Base-by-base conservation (phyloP, 2,888 invertebrate genomes). In the Molorchus minor region DNA sequence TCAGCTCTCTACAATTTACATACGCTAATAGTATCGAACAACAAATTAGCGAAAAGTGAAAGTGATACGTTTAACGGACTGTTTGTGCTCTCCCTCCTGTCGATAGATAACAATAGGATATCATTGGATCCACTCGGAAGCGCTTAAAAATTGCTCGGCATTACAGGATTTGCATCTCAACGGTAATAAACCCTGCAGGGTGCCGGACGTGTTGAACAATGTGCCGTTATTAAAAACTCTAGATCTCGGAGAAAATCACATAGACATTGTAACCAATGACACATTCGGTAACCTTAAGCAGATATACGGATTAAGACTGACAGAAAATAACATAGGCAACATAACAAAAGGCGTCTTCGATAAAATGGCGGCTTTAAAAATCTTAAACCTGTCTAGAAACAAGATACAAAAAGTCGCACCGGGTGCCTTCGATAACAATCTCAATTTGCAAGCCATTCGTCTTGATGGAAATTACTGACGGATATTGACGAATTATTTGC, bases 181-280 rank as follows among this genome's bases (percentile, higher is more conserved):
- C 80, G 90, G 90, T 64, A 94, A 94, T 79, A 87, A 90, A 76
- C 83, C 93, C 58, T 85, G 86, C 68, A 85, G 87, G 76, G 89
- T 93, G 61, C 93, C 93, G 54, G 84, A 86, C 66, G 91, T 90
- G 41, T 81, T 93, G 46, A 86, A 85, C 75, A 88, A 88, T 77
- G 88, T 93, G 69, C 89, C 90, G 41, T 86, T 90, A 74, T 81
- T 95, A 59, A 89, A 90, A 79, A 90, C 90, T 15, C 82, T 96
- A 62, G 93, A 94, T 80, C 84, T 96, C 68, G 93, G 92, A 20
- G 92, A 93, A 81, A 96, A 95, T 81, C 87, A 90, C 75, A 91
- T 96, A 72, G 86, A 88, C 49, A 85, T 86, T 69, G 86, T 95
- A 71, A 89, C 87, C 71, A 90, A 91, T 77, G 87, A 89, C 56